Evolutionary conservation across 2,888 invertebrate species (phyloP).

Genomic region (Phortica okadai): DNA sequence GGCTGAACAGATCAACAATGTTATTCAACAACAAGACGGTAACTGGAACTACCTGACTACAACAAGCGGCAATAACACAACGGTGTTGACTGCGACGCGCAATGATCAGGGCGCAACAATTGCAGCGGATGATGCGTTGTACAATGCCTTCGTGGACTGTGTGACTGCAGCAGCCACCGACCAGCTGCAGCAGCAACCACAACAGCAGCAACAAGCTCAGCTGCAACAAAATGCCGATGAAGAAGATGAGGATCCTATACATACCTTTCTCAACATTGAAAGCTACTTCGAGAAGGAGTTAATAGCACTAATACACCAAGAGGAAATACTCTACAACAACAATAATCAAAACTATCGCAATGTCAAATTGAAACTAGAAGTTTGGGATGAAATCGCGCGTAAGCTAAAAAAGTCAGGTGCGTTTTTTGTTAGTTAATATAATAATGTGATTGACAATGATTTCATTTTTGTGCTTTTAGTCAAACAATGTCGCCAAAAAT

Average conservation of each 20-base stretch:
- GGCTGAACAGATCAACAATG: conserved; percentile 56
- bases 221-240: conserved; percentile 55
- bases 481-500: conserved; percentile 72
- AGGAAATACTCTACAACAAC: conserved; percentile 67
- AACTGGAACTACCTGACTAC: conserved; percentile 67
- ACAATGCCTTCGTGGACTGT: conserved; percentile 68
- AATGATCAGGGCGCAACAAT: conserved; percentile 47
- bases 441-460: neutral
- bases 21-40: conserved; percentile 58
- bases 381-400: conserved; percentile 74
- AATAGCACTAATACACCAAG: conserved; percentile 68
- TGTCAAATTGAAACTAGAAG: conserved; percentile 67
- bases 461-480: conserved; percentile 51
- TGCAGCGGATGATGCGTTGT: conserved; percentile 59
- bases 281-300: conserved; percentile 74
- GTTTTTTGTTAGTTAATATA: neutral
- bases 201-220: conserved; percentile 30
- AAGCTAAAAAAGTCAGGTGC: conserved; percentile 72
- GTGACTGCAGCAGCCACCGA: conserved; percentile 55
- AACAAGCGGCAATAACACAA: conserved; percentile 49
- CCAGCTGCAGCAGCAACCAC: conserved; percentile 48
- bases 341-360: conserved; percentile 72
- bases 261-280: conserved; percentile 74
- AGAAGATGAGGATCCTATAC: conserved; percentile 74
- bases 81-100: conserved; percentile 52